phyloP scores from a whole-genome alignment of 2,797 vertebrate genomes.

The Hydrolagus colliei region DNA sequence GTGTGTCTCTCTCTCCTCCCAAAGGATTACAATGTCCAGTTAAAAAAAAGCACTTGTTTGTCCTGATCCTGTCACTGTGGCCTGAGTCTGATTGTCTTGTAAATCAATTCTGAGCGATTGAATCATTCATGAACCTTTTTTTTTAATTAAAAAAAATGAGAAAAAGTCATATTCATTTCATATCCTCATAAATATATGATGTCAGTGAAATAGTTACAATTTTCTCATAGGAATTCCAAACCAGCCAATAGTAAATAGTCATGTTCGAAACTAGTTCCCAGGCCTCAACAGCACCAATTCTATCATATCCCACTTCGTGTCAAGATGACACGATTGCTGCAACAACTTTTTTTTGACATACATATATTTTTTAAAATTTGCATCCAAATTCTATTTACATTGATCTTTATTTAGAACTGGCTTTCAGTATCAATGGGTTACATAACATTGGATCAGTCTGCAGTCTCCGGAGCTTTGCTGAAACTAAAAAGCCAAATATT shows the following conservation, averaged over 20 bases:
- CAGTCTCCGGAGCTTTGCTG: slow-evolving; percentile 34
- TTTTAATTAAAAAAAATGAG: background rate
- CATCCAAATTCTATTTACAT: slow-evolving; percentile 17
- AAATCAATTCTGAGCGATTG: background rate
- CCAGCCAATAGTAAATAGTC: background rate
- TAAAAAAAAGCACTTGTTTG: background rate
- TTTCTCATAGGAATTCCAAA: background rate
- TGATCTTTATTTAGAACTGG: slow-evolving; percentile 13
- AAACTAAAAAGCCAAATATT: slow-evolving; percentile 46
- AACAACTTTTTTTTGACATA: background rate
- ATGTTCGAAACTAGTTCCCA: background rate
- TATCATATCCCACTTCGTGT: background rate
- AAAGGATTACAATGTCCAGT: no score
- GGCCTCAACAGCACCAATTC: background rate
- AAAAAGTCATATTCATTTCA: background rate
- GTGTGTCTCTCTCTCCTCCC: no score
- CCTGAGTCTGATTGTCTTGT: background rate
- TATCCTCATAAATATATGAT: background rate
- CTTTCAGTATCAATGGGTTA: slow-evolving; percentile 15
- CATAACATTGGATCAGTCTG: slow-evolving; percentile 29
- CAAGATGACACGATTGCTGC: background rate
- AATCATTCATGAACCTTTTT: slow-evolving; percentile 10
- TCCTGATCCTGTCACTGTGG: background rate
- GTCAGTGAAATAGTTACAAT: background rate
- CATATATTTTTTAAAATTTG: background rate